Evolutionary conservation across 1,140 invertebrate species (phyloP), one percentile per base, ranked within the genome.

Genomic region (Drosophila auraria): DNA sequence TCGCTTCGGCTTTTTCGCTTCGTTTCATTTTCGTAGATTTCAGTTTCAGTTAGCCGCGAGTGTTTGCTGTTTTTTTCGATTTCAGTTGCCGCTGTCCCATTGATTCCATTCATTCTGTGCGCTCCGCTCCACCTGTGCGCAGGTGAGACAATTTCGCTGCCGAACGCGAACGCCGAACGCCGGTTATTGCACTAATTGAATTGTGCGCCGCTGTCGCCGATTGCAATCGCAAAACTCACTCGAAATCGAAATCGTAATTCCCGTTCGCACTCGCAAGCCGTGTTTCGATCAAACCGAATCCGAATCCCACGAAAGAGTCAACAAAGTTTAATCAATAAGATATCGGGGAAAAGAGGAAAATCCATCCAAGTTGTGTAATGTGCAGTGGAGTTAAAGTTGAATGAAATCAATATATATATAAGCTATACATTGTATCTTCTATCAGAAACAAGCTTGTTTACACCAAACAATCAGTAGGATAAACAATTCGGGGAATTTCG

Each of bases 61-160:
- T 38, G 60, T 74, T n/a, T 53, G 50, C 20, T 54, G 49, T 45
- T 78, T 38, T 63, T 70, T 78, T 57, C 75, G 63, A 76, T 80
- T 80, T 80, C 60, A 42, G 44, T 42, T 45, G 49, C 53, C 27
- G 60, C 42, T 57, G 65, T 83, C 69, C 72, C 69, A 80, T 83
- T 87, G 76, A 87, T 78, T 78, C 68, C 69, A 89, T 82, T 89
- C 86, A 89, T 89, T 89, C 82, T 82, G 82, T 77, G 68, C 61
- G 82, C 78, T 79, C 68, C 47, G 87, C 86, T 89, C 76, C 79
- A 89, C 86, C 86, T 89, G 86, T 82, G 78, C 86, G 78, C 86
- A 89, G 86, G 82, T 89, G 84, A 86, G 81, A 65, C 53, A 66
- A 61, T 77, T 69, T 70, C 64, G 64, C 51, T 53, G 53, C 5